These are phyloP conservation scores for Strigamia maritima DNA, from an alignment of 2,888 invertebrate species.

Conservation along the genomic window DNA sequence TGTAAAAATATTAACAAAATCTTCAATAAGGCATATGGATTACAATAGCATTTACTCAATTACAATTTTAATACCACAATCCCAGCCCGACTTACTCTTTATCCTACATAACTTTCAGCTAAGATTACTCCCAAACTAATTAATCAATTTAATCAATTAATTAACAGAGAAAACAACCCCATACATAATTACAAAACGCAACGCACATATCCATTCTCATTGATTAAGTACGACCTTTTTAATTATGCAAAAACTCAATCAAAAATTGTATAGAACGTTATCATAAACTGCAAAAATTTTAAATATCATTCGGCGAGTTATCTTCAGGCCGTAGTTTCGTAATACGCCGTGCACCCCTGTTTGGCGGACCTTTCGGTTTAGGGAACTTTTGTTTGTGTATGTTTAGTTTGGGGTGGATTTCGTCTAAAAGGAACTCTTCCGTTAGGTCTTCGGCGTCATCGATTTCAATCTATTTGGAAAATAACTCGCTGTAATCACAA, in stretches of 20 bases:
- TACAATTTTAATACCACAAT: neutral
- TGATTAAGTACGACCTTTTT: neutral
- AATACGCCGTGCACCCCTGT: constrained; percentile 83
- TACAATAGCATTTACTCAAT: neutral
- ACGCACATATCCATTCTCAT: neutral
- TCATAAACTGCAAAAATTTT: neutral
- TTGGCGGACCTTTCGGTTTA: constrained; percentile 93
- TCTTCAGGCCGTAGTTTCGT: constrained; percentile 60
- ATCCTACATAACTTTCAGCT: neutral
- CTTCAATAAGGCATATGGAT: neutral
- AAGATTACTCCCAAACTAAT: neutral
- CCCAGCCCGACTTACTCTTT: neutral
- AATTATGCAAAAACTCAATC: neutral
- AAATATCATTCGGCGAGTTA: neutral
- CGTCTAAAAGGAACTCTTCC: constrained; percentile 84
- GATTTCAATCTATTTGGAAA: constrained; percentile 72
- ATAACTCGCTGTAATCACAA: neutral
- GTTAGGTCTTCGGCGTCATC: constrained; percentile 85
- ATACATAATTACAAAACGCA: neutral
- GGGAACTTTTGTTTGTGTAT: constrained; percentile 87
- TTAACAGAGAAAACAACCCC: neutral
- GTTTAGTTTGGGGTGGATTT: constrained; percentile 88
- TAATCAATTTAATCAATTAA: neutral
- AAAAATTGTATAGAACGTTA: neutral
- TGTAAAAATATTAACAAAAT: neutral